phyloP scores from a whole-genome alignment of 2,797 vertebrate species.

The Kryptolebias ocellatus region DNA sequence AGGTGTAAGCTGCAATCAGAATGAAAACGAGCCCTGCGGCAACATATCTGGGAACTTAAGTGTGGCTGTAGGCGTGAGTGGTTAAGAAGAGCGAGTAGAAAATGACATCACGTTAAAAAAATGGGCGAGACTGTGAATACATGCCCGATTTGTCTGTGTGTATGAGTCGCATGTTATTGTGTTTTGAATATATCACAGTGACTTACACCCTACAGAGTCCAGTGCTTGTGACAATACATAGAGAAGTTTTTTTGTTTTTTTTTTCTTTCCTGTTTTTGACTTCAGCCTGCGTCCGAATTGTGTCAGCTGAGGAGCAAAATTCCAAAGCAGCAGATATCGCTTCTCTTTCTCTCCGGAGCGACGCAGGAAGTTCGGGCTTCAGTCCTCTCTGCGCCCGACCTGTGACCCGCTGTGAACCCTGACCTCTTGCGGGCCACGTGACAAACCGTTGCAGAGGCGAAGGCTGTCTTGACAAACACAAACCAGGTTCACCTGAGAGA shows the following conservation, averaged over 20 bases:
- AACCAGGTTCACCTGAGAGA: conserved; percentile 66
- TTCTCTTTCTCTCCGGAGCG: conserved; percentile 47
- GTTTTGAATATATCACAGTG: conserved; percentile 19
- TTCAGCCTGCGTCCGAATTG: conserved; percentile 28
- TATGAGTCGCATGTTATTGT: conserved; percentile 15
- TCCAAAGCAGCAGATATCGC: conserved; percentile 56
- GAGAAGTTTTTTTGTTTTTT: conserved; percentile 17
- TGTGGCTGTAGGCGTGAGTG: conserved; percentile 22
- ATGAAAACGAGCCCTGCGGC: conserved; percentile 32
- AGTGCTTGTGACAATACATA: conserved; percentile 32
- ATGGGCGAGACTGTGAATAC: conserved; percentile 10
- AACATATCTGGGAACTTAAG: conserved; percentile 21
- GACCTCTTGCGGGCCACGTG: conserved; percentile 56
- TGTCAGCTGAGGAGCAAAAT: conserved; percentile 37
- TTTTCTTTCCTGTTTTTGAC: conserved; percentile 62
- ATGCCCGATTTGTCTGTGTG: conserved; percentile 9
- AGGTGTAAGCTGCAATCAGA: conserved; percentile 43
- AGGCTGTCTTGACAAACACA: conserved; percentile 72
- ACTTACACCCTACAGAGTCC: conserved; percentile 6
- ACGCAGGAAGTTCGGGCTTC: conserved; percentile 73
- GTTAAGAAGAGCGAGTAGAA: conserved; percentile 26
- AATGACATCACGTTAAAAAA: conserved; percentile 41
- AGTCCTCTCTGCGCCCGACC: conserved; percentile 58
- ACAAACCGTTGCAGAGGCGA: conserved; percentile 54
- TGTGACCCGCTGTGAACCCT: conserved; percentile 63